Evolutionary conservation across 2,113 vertebrate species (phyloP).

Genomic region (Heterocephalus glaber): DNA sequence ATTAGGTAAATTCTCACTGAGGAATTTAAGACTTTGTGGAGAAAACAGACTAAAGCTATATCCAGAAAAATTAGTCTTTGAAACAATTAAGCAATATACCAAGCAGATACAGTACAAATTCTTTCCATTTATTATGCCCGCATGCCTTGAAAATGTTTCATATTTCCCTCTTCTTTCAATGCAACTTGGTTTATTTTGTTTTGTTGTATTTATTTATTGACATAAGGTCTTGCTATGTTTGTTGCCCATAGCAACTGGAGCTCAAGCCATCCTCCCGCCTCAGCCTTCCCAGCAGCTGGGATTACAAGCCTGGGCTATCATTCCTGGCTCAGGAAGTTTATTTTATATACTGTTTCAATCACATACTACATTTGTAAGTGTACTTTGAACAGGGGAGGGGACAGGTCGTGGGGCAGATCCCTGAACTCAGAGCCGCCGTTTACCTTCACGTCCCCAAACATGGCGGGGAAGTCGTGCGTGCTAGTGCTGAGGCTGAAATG

Average conservation of each 20-base stretch:
- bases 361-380: fast-evolving
- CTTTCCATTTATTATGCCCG: no score
- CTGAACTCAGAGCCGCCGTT: background rate
- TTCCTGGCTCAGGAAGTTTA: background rate
- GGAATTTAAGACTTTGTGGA: no score
- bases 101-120: background rate
- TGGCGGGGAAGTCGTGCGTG: conserved; percentile 7
- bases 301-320: no score
- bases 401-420: background rate
- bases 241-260: background rate
- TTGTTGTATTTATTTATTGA: background rate
- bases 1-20: background rate
- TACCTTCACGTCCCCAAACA: conserved; percentile 52
- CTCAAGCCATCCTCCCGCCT: background rate
- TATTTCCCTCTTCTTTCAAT: background rate
- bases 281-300: background rate
- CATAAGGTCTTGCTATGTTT: background rate
- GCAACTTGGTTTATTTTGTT: background rate
- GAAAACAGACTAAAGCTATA: background rate
- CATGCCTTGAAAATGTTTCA: background rate
- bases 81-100: background rate
- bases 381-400: fast-evolving
- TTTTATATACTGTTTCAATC: background rate
- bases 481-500: conserved; percentile 37
- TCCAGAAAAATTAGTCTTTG: background rate